phyloP scores from a whole-genome alignment of 2,113 vertebrate species.

The Elgaria multicarinata region DNA sequence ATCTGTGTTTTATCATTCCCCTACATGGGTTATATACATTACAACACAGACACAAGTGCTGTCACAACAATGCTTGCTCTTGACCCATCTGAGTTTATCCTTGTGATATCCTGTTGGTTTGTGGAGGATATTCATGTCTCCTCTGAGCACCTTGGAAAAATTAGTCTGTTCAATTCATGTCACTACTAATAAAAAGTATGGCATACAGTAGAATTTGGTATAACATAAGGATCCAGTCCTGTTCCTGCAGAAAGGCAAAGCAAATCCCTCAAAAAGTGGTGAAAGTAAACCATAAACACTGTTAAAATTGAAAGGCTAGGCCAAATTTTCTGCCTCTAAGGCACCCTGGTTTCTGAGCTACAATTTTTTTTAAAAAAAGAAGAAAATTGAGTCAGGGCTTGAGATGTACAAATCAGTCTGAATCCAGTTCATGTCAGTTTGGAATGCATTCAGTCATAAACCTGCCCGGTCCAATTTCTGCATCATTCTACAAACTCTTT shows the following conservation, averaged over 20 bases:
- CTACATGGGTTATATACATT: too few species aligned
- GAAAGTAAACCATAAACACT: background rate
- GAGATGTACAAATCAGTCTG: too few species aligned
- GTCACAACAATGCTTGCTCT: too few species aligned
- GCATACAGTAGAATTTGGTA: rapidly evolving
- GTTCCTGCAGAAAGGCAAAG: background rate
- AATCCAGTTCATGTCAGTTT: too few species aligned
- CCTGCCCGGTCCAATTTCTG: too few species aligned
- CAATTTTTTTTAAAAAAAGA: background rate
- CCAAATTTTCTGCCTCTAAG: background rate
- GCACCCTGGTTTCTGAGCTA: background rate
- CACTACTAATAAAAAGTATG: background rate
- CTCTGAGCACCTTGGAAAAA: background rate
- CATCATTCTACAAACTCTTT: too few species aligned
- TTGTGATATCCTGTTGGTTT: background rate
- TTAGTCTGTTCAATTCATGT: background rate
- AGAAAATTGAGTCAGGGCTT: background rate
- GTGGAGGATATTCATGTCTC: background rate
- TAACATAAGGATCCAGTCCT: background rate
- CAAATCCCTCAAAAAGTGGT: background rate
- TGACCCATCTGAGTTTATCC: rapidly evolving
- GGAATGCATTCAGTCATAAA: too few species aligned
- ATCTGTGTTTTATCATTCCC: too few species aligned
- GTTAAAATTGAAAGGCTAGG: background rate
- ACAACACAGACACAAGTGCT: too few species aligned